Base-by-base conservation (phyloP, 2,888 invertebrate genomes). In the Platerodrilus igneus region DNA sequence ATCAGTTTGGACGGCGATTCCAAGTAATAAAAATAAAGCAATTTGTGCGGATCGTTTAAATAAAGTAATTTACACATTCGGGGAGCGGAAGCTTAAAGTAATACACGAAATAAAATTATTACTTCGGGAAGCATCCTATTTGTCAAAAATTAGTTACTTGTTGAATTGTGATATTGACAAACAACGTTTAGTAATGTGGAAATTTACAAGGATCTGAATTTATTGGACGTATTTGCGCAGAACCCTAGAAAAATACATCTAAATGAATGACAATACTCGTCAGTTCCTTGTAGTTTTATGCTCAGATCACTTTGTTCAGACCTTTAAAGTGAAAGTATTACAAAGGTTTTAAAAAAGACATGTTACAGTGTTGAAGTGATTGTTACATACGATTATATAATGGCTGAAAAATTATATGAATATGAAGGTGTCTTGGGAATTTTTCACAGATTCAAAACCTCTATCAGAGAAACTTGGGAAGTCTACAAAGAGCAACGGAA, bases 351-450 rank as follows among this genome's bases (percentile, higher is more conserved):
- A n/a, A 28, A 15, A 28, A 17, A 9, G 14, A 29, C 10, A 29
- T n/a, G 4, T 16, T 9, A 17, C 2, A 10, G n/a, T 3, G 25
- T 7, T 3, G 7, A 19, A 20, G 8, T 11, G 9, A 23, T 8
- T 23, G 8, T 16, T 28, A 15, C 17, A 16, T 4, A 31, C 19
- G 21, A 31, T 31, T 22, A 22, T 22, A 64, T 52, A 51, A 82
- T 81, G 81, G 81, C 81, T 58, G 86, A 88, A 51, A 89, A 89
- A 64, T 66, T 89, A 35, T 77, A 85, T 57, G 83, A 86, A 53
- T 89, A 89, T 62, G 82, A 86, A 62, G 88, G 89, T 1, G 68
- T 80, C 33, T 66, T 79, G 1, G 88, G 88, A 4, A 74, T 84
- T 14, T 61, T 83, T 16, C 88, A 89, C 58, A 74, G 75, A 11